Evolutionary conservation across 2,113 vertebrate genomes (phyloP), one percentile per base, ranked within the genome.

Genomic region (Gavialis gangeticus): DNA sequence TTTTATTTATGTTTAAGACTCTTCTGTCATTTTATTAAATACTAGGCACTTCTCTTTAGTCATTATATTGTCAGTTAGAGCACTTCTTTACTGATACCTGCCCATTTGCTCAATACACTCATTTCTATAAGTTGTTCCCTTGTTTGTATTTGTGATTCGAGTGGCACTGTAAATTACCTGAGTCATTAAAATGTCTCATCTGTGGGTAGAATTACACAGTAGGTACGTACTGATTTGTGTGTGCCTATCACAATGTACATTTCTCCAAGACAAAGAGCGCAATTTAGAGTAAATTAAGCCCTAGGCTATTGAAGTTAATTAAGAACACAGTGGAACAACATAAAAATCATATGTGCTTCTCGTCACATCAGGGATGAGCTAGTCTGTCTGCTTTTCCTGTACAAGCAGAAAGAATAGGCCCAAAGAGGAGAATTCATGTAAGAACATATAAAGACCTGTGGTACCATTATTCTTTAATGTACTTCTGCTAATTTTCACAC

Each of bases 211-310:
- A 63, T 75, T 78, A 54, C 73, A 37, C 21, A 55, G 25, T 30
- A 64, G 71, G 12, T 67, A 30, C 76, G 22, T 59, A 46, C 57
- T n/a, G 56, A 58, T 86, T 73, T 56, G 79, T 12, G 37, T 30
- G 75, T 58, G 37, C 77, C 56, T 92, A 46, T 91, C 34, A 57
- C 81, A 79, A 56, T 8, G 5, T 59, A 24, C 19, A 7, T 22
- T 87, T 79, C 34, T 93, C 66, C 60, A 85, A 89, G 46, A 73
- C 21, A 89, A 92, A 90, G 6, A 71, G n/a, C 55, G 79, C 12
- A 75, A 24, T 82, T 96, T 89, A 82, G 63, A 22, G 27, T 15
- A 82, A 76, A 82, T 64, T 25, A n/a, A 57, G 55, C 30, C 46
- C 30, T 60, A 13, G 19, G 54, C 21, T 88, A 59, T 54, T 69